A percentile compares a stretch with the other conserved stretches of the same genome.
Evolutionary conservation across 1,140 invertebrate species (phyloP).

Genomic region (Reticulitermes speratus): DNA sequence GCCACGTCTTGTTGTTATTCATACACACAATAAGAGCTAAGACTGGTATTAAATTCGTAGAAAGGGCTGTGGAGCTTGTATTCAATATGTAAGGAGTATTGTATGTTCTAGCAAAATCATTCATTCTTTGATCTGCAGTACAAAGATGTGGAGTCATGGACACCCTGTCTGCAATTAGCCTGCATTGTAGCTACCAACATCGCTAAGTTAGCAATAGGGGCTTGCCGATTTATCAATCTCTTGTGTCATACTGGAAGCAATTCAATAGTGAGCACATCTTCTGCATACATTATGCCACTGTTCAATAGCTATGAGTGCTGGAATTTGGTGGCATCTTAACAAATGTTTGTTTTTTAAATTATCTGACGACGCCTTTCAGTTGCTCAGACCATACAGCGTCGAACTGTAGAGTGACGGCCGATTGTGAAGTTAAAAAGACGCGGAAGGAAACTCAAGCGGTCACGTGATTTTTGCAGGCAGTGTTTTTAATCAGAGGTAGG

Average conservation of each 20-base stretch:
- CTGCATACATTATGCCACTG: background rate
- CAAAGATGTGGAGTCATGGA: background rate
- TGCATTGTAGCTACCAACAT: background rate
- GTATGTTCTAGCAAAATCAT: slow-evolving; percentile 4
- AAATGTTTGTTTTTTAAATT: too few species aligned
- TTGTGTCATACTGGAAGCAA: background rate
- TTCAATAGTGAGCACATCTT: background rate
- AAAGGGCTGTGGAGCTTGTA: background rate
- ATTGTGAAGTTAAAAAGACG: too few species aligned
- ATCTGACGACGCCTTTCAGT: too few species aligned
- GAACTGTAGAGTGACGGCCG: too few species aligned
- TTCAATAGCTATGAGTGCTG: background rate
- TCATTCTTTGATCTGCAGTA: background rate
- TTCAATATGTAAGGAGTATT: background rate
- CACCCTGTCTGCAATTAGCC: slow-evolving; percentile 9
- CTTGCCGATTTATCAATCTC: slow-evolving; percentile 15
- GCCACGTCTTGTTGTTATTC: too few species aligned
- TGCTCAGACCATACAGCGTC: too few species aligned
- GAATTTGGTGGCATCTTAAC: background rate
- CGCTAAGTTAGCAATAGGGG: background rate
- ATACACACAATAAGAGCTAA: background rate
- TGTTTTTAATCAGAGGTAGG: too few species aligned
- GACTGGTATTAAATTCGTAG: background rate
- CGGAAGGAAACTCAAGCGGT: too few species aligned
- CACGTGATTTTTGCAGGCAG: too few species aligned